Evolutionary conservation across 2,888 invertebrate genomes (phyloP), one percentile per base, ranked within the genome.

Genomic region (Apeira syringaria): DNA sequence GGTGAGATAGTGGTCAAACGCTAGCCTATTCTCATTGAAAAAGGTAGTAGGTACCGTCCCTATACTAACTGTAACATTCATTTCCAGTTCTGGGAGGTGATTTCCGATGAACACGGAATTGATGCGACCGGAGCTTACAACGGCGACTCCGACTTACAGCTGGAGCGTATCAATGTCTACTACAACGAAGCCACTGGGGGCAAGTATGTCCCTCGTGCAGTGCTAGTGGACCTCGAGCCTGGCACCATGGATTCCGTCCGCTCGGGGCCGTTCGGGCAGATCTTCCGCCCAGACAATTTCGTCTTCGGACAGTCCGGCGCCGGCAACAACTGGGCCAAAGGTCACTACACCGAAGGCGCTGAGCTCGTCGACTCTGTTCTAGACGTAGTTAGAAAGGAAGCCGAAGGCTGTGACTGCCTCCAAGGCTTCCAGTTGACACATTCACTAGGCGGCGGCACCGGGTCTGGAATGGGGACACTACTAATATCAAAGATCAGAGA

Each of bases 131-230:
- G 85, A 22, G 68, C 71, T 8, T 94, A 92, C 74, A 89, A 91
- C 57, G 94, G 94, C 5, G 93, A 94, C 73, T 92, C 92, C 3
- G 93, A 94, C 61, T 89, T 95, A 7, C 95, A 95, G 68, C 78
- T 95, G 32, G 94, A 95, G 75, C 89, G 95, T 50, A 94, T 95
- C 64, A 93, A 94, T 64, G 95, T 95, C 10, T 95, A 94, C 77
- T 95, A 93, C 87, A 94, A 94, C 64, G 94, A 94, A 70, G 94
- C 93, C 0, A 72, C 86, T 3, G 90, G 85, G n/a, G 82, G 89
- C 37, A 87, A 85, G 53, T 86, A 85, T 36, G 86, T 86, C 18
- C 80, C 80, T 2, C 69, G 86, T 11, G 80, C 85, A 11, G 73
- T 85, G n/a, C 70, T 86, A 6, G 80, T 84, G 1, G 85, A 86